Evolutionary conservation across 2,113 vertebrate genomes (phyloP).

Genomic region (Paradoxurus hermaphroditus): DNA sequence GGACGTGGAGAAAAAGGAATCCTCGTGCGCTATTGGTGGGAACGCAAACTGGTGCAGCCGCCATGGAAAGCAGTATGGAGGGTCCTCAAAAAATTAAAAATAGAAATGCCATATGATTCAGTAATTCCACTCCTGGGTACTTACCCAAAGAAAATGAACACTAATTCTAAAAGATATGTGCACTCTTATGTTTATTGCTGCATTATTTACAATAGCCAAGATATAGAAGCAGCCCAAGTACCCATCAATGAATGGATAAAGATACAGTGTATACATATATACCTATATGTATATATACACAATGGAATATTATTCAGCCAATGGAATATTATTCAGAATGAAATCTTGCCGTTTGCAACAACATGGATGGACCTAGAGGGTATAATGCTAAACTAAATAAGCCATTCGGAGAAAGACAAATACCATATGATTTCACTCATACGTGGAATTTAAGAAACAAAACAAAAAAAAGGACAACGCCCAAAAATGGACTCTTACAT

Average conservation of each 20-base stretch:
- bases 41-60: background rate
- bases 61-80: background rate
- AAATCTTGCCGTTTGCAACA: background rate
- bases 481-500: background rate
- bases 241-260: background rate
- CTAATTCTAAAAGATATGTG: background rate
- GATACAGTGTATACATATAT: background rate
- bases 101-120: background rate
- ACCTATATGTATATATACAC: background rate
- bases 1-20: background rate
- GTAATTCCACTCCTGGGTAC: background rate
- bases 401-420: background rate
- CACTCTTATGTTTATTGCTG: background rate
- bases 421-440: background rate
- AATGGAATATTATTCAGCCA: background rate
- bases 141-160: background rate
- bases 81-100: background rate
- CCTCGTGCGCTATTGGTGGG: background rate
- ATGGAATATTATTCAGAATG: background rate
- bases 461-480: background rate
- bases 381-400: background rate
- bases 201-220: background rate
- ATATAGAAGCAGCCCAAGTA: background rate
- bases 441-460: background rate
- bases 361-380: background rate